Base-by-base conservation (phyloP, 2,797 vertebrate species). In the Peromyscus attwateri region DNA sequence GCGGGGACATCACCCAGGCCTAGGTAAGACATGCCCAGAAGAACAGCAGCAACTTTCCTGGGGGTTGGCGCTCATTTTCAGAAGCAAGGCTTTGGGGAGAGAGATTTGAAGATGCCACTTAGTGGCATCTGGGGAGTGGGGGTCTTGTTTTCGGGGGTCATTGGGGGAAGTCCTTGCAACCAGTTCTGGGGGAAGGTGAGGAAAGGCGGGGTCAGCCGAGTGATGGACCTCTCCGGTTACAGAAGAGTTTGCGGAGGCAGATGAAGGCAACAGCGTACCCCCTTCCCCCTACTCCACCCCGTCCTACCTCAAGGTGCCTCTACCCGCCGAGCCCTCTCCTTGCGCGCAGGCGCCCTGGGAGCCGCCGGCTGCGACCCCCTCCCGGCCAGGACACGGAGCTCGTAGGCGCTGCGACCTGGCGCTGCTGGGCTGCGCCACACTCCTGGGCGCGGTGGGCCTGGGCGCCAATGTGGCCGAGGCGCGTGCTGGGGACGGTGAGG, bases 381-480 rank as follows among this genome's bases (percentile, higher is more conserved):
- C 8, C 98, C 99, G 96, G 98, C 98, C 95, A 68, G 98, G 82
- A 57, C 97, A 76, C 4, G 64, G 95, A 97, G 98, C 98, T 92
- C 99, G 98, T 95, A 98, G 99, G 98, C 96, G 97, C 97, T 99
- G 99, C 10, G 99, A 99, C 62, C 96, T 99, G 83, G 95, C 99
- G 29, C 90, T 99, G 83, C 91, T 99, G 96, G 98, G 99, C 71
- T 99, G 99, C 0, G 99, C 99, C 60, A 99, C 99, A n/a, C 93
- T 99, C 92, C 98, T 99, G n/a, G 99, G 99, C 0, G 99, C 99
- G 0, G 99, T 99, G 29, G 99, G 98, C 16, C 98, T 99, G 12
- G 99, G 99, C 1, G 98, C 98, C 0, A 99, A 99, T 92, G 98
- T 99, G 94, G 96, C 98, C 1, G 99, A 99, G 96, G 98, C 99